These are phyloP conservation scores for Gonatopus flavifemur DNA, from an alignment of 1,140 invertebrate genomes.

Conservation along the genomic window DNA sequence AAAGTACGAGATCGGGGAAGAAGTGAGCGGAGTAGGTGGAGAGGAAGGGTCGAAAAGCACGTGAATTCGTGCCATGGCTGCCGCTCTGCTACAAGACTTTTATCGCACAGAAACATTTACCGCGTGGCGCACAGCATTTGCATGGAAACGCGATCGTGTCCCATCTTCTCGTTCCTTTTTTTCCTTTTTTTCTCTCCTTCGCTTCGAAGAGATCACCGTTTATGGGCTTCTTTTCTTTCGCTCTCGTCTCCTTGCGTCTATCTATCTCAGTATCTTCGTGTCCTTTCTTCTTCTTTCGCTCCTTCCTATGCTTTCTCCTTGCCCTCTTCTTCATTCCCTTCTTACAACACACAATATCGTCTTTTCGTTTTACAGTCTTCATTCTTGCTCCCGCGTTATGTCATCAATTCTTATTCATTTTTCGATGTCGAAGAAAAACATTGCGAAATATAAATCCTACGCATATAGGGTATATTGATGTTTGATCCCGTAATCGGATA, in stretches of 20 bases:
- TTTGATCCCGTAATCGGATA: no score
- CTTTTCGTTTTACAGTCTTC: constrained; percentile 1
- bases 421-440: no score
- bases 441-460: no score
- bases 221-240: constrained; percentile 7
- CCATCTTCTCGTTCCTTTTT: constrained; percentile 23
- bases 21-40: background rate
- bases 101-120: constrained; percentile 47
- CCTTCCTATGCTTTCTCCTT: background rate
- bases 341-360: no score
- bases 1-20: background rate
- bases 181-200: constrained; percentile 11
- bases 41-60: constrained; percentile 20
- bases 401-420: no score
- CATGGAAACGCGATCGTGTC: constrained; percentile 41
- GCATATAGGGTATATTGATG: no score
- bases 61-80: constrained; percentile 38
- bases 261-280: no score
- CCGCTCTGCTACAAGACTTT: constrained; percentile 38
- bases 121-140: constrained; percentile 32
- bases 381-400: no score
- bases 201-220: constrained; percentile 16
- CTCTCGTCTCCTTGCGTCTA: background rate
- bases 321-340: background rate
- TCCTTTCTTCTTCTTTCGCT: constrained; percentile 4